Evolutionary conservation across 2,797 vertebrate genomes (phyloP).

Genomic region (Crossoptilon crossoptilon): DNA sequence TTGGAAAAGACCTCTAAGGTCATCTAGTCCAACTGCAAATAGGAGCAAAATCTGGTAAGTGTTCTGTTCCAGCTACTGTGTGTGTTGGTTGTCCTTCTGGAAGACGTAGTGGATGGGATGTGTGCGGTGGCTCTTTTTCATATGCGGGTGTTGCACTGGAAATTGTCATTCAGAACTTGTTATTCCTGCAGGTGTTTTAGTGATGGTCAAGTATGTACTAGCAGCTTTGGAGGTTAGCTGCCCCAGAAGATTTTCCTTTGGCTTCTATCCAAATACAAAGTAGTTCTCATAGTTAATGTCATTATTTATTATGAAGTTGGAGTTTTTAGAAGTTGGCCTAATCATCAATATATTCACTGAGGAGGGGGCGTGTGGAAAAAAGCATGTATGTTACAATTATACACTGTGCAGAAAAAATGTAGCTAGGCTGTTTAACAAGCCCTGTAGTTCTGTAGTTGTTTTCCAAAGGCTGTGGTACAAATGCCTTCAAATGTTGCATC

Average conservation of each 20-base stretch:
- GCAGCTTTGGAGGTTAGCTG: slow-evolving; percentile 4
- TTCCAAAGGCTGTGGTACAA: slow-evolving; percentile 32
- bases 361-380: background rate
- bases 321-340: slow-evolving; percentile 12
- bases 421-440: slow-evolving; percentile 38
- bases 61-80: background rate
- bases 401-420: background rate
- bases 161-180: slow-evolving; percentile 20
- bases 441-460: background rate
- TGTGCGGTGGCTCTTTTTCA: background rate
- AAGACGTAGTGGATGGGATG: background rate
- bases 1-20: no score
- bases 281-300: slow-evolving; percentile 4
- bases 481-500: slow-evolving; percentile 27
- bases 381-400: background rate
- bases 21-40: no score
- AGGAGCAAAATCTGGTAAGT: background rate
- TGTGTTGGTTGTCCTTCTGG: background rate
- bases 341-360: slow-evolving; percentile 12
- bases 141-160: accelerated
- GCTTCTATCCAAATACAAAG: background rate
- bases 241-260: slow-evolving; percentile 35
- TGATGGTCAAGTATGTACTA: slow-evolving; percentile 27
- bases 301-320: background rate
- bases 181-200: slow-evolving; percentile 47